phyloP scores from a whole-genome alignment of 2,797 vertebrate genomes.

The Sebastes glaucus region DNA sequence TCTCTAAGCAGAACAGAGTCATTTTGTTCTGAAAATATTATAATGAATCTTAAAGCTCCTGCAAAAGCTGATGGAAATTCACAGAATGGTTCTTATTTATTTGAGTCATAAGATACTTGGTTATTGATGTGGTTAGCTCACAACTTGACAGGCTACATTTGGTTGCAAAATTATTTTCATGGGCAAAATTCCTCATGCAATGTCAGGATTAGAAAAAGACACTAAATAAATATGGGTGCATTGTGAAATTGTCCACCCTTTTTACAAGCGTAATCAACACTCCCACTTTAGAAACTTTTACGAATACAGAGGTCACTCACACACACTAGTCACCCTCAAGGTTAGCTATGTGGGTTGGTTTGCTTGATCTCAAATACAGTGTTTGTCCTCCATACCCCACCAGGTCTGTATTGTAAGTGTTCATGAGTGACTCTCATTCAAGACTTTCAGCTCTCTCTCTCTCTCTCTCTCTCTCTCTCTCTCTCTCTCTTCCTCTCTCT shows the following conservation, averaged over 20 bases:
- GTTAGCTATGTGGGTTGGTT: conserved; percentile 47
- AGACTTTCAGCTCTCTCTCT: conserved; percentile 27
- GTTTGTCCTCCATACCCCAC: conserved; percentile 52
- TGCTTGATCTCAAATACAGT: conserved; percentile 48
- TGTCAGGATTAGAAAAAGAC: conserved; percentile 1
- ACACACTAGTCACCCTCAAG: conserved; percentile 34
- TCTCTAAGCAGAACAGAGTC: conserved; percentile 9
- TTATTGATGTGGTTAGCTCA: conserved; percentile 11
- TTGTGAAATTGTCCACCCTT: neutral
- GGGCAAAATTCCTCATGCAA: conserved; percentile 1
- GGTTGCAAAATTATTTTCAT: neutral
- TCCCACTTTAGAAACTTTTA: conserved; percentile 6
- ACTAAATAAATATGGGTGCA: neutral
- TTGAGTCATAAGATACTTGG: neutral
- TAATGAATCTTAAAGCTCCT: conserved; percentile 1
- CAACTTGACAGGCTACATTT: neutral
- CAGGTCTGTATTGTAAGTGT: conserved; percentile 65
- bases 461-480: conserved; percentile 36
- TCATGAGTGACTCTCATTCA: conserved; percentile 52
- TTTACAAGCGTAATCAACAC: conserved; percentile 26
- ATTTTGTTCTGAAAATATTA: conserved; percentile 13
- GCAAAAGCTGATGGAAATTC: conserved; percentile 14
- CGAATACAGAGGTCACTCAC: neutral
- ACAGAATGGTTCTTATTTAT: conserved; percentile 46
- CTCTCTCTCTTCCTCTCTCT: conserved; percentile 13